A percentile compares a stretch with the other conserved stretches of the same genome.
Evolutionary conservation across 64 coral and sea anemone genomes (phyloP).

Genomic region (Porites lutea): DNA sequence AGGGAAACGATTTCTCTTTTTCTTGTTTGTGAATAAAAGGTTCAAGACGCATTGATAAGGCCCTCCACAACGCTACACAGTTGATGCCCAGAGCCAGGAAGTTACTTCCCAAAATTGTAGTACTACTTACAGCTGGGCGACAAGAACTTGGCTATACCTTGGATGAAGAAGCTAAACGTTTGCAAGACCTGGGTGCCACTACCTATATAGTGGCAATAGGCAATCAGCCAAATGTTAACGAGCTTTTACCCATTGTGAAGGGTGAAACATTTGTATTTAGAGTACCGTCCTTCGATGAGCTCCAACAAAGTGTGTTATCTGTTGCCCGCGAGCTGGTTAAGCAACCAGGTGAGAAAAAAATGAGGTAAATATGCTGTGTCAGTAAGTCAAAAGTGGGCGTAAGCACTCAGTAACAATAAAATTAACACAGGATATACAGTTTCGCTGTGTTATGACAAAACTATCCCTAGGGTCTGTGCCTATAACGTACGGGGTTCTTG

Average conservation of each 20-base stretch:
- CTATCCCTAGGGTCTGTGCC: too few species aligned
- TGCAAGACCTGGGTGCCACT: slow-evolving; percentile 54
- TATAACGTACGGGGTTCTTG: too few species aligned
- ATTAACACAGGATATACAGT: too few species aligned
- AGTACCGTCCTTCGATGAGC: slow-evolving; percentile 35
- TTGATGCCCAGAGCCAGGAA: slow-evolving; percentile 34
- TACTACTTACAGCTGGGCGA: slow-evolving; percentile 70
- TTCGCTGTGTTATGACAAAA: too few species aligned
- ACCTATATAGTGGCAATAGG: slow-evolving; percentile 74
- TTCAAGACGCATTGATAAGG: slow-evolving; percentile 67
- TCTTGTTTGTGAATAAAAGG: not conserved
- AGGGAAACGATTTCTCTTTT: not conserved
- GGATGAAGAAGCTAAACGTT: slow-evolving; percentile 19
- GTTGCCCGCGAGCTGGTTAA: slow-evolving; percentile 43
- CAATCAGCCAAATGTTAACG: slow-evolving; percentile 3
- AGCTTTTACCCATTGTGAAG: slow-evolving; percentile 42
- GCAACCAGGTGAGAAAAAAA: slow-evolving; percentile 15
- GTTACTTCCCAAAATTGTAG: slow-evolving; percentile 71
- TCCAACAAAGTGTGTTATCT: slow-evolving; percentile 17
- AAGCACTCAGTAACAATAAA: too few species aligned
- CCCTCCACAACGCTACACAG: slow-evolving; percentile 41
- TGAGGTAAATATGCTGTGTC: not conserved
- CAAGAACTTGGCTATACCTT: slow-evolving; percentile 19
- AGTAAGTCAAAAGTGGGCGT: not conserved
- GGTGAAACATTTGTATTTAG: not conserved